A percentile compares a stretch with the other conserved stretches of the same genome.
Conservation (phyloP, 1,140 invertebrate species). For the Ips nitidus region DNA sequence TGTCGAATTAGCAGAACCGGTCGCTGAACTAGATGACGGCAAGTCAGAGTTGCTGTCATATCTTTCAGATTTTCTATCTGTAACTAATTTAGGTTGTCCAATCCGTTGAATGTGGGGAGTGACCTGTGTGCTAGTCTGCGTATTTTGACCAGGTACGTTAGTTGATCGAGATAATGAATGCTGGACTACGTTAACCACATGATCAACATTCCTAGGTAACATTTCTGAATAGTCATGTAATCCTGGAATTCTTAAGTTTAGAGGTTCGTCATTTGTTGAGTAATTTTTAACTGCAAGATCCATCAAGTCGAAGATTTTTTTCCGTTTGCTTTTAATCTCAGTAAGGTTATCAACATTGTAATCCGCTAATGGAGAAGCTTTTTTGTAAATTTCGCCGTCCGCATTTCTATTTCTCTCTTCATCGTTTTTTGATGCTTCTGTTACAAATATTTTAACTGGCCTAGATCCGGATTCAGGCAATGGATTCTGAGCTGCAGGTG, state of each 20-base stretch:
- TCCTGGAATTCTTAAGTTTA: conserved; percentile 56
- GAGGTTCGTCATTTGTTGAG: conserved; percentile 14
- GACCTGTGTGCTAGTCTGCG: conserved; percentile 51
- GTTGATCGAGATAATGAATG: conserved; percentile 49
- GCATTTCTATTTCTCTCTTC: not conserved
- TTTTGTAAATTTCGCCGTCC: not conserved
- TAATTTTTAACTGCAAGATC: too few relatives aligned
- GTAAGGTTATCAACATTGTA: not conserved
- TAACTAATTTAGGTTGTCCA: conserved; percentile 48
- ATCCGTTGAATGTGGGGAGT: conserved; percentile 54
- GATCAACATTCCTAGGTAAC: conserved; percentile 55
- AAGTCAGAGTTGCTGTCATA: conserved; percentile 48
- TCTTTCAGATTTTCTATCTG: conserved; percentile 43
- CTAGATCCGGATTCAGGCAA: conserved; percentile 1
- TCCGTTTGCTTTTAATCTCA: too few relatives aligned
- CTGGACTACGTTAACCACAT: conserved; percentile 64
- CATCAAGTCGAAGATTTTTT: too few relatives aligned
- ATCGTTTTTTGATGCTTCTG: conserved; percentile 1
- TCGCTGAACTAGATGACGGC: conserved; percentile 38
- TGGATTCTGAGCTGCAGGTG: conserved; percentile 5
- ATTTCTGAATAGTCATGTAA: conserved; percentile 60
- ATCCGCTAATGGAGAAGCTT: not conserved
- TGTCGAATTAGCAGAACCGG: conserved; percentile 33
- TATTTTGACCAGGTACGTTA: conserved; percentile 42
- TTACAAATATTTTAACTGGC: not conserved